Evolutionary conservation across 2,888 invertebrate species (phyloP).

Genomic region (Dynastes grantii): DNA sequence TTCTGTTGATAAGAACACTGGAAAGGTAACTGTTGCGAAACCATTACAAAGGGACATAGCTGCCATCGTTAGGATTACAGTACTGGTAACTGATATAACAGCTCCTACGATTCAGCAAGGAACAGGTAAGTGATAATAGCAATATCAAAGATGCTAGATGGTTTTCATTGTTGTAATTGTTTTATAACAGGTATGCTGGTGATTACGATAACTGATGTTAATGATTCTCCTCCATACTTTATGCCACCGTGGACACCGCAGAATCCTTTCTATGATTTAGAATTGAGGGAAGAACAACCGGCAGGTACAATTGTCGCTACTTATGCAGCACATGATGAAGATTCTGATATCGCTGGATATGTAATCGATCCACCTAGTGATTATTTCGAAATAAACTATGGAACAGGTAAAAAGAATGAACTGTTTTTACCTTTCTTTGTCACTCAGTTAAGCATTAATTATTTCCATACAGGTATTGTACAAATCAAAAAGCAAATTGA

Average conservation of each 20-base stretch:
- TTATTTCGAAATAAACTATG: slow-evolving; percentile 86
- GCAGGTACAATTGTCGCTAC: slow-evolving; percentile 84
- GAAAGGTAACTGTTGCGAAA: slow-evolving; percentile 78
- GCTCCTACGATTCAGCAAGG: slow-evolving; percentile 85
- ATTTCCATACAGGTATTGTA: slow-evolving; percentile 76
- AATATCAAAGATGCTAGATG: neutral
- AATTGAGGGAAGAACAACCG: slow-evolving; percentile 88
- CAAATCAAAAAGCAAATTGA: slow-evolving; percentile 86
- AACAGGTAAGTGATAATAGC: slow-evolving; percentile 73
- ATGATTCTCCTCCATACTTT: slow-evolving; percentile 81
- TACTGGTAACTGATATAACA: slow-evolving; percentile 86
- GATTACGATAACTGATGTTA: slow-evolving; percentile 81
- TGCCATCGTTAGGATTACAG: slow-evolving; percentile 84
- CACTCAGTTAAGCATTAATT: neutral
- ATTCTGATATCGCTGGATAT: slow-evolving; percentile 87
- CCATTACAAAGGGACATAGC: slow-evolving; percentile 79
- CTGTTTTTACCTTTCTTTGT: neutral
- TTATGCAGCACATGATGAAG: slow-evolving; percentile 85
- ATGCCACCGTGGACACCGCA: slow-evolving; percentile 81
- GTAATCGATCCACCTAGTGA: slow-evolving; percentile 80
- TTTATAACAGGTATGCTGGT: slow-evolving; percentile 75
- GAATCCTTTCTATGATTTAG: slow-evolving; percentile 77
- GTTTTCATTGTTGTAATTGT: slow-evolving; percentile 46
- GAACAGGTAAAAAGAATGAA: slow-evolving; percentile 75
- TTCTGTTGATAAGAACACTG: slow-evolving; percentile 75